Evolutionary conservation across 1,140 invertebrate genomes (phyloP).

Genomic region (Coptotermes formosanus): DNA sequence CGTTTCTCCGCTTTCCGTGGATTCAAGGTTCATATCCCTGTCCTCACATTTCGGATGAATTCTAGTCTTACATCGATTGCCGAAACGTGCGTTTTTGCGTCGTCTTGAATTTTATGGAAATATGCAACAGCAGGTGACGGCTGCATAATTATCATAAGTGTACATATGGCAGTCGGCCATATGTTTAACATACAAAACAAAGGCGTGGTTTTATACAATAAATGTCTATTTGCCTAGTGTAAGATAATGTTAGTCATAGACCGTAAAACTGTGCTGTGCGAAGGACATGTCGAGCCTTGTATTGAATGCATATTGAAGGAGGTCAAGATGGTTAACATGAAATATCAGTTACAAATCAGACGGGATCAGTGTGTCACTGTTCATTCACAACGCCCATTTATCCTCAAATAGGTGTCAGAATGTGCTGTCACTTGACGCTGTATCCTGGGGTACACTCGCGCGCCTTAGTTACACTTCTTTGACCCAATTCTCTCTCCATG

Average conservation of each 20-base stretch:
- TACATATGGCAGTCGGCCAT: background rate
- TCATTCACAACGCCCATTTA: constrained; percentile 15
- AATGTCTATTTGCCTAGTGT: background rate
- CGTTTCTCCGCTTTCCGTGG: too few species aligned
- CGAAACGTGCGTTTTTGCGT: too few species aligned
- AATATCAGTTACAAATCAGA: constrained; percentile 13
- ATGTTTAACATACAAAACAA: constrained; percentile 12
- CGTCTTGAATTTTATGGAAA: background rate
- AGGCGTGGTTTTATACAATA: constrained; percentile 12
- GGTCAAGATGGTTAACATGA: background rate
- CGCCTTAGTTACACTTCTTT: background rate
- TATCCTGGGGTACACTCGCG: background rate
- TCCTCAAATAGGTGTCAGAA: background rate
- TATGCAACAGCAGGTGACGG: background rate
- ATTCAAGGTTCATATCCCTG: too few species aligned
- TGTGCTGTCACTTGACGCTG: background rate
- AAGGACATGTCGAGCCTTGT: background rate
- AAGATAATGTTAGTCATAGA: constrained; percentile 10
- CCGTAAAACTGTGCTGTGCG: background rate
- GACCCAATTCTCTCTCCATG: too few species aligned
- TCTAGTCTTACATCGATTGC: too few species aligned
- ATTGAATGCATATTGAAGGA: background rate
- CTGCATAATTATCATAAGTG: background rate
- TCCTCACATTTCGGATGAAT: too few species aligned
- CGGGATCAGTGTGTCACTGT: background rate